Base-by-base conservation (phyloP, 1,140 invertebrate species). In the Neodiprion virginianus region DNA sequence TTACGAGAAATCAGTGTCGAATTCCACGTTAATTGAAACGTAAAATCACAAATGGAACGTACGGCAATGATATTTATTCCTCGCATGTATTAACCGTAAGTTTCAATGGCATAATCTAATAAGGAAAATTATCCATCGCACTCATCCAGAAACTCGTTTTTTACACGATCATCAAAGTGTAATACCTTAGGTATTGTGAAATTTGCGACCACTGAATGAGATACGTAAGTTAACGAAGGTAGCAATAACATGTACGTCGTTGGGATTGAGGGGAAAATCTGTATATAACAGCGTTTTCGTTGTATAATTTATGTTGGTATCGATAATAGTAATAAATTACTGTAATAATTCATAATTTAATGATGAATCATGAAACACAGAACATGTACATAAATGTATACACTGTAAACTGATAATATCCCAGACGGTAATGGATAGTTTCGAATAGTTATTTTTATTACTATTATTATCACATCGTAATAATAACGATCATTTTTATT, bases 361-460 rank as follows among this genome's bases (percentile, higher is more conserved):
- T 82, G 61, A 65, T 65, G 1, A 21, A 65, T 40, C 72, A 79
- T 78, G 74, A 66, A 68, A 71, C 77, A 73, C 40, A 75, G 75
- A 66, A 72, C 28, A 73, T 72, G 9, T n/a, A 53, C 72, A 70
- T 77, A 74, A 61, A 76, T 14, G 66, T 50, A 70, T 67, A 67
- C 12, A 50, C 69, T 47, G 17, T 61, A 61, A 61, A 84, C 84
- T 83, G 77, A 76, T 80, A 80, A 85, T 85, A 85, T 86, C 83
- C 81, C 75, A 79, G 75, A 80, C 84, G 82, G 81, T 84, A 86
- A 86, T 78, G 82, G 82, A 83, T 85, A 85, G 85, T 85, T 83
- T 82, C 76, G 81, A 73, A 82, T 84, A 85, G 82, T 86, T 86
- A 85, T 84, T 86, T 85, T 86, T 85, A 83, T 85, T 86, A 79